A percentile compares a stretch with the other conserved stretches of the same genome.
These are phyloP conservation scores for Gasterosteus nipponicus DNA, from an alignment of 2,113 vertebrate species.

Conservation along the genomic window DNA sequence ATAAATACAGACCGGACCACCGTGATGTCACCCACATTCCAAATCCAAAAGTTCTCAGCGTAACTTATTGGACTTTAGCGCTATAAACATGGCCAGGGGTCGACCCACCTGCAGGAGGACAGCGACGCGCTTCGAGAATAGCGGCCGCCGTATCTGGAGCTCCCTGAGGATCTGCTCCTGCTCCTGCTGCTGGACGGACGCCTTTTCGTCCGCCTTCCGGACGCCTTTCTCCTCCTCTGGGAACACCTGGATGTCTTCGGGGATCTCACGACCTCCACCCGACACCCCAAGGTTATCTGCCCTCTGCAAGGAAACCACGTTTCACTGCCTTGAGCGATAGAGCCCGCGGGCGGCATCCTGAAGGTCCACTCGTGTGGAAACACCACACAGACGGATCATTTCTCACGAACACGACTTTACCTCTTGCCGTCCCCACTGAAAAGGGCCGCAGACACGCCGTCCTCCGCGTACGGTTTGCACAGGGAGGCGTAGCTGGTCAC, in stretches of 20 bases:
- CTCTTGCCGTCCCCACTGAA: slow-evolving; percentile 66
- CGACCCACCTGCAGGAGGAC: slow-evolving; percentile 85
- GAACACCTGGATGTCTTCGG: slow-evolving; percentile 57
- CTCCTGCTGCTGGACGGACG: slow-evolving; percentile 74
- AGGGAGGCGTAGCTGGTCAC: slow-evolving; percentile 93
- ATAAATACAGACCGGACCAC: not conserved
- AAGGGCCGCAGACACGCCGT: slow-evolving; percentile 68
- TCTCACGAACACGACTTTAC: slow-evolving; percentile 54
- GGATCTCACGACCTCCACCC: slow-evolving; percentile 69
- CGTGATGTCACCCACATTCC: not conserved
- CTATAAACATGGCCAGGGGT: not conserved
- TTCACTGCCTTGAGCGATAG: slow-evolving; percentile 29
- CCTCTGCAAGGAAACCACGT: slow-evolving; percentile 69
- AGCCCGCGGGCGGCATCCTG: not conserved
- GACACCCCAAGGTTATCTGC: slow-evolving; percentile 77
- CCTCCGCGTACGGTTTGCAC: slow-evolving; percentile 85
- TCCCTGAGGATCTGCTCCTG: slow-evolving; percentile 81
- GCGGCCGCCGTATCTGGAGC: slow-evolving; percentile 81
- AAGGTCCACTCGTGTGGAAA: too few species aligned
- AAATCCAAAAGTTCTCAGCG: too few species aligned
- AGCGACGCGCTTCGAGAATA: slow-evolving; percentile 86
- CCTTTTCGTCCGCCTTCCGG: slow-evolving; percentile 66
- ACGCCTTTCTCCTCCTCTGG: slow-evolving; percentile 57
- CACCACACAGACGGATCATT: too few species aligned
- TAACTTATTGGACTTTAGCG: not conserved